These are phyloP conservation scores for Acipenser oxyrinchus DNA, from an alignment of 2,797 vertebrate genomes.

Conservation along the genomic window DNA sequence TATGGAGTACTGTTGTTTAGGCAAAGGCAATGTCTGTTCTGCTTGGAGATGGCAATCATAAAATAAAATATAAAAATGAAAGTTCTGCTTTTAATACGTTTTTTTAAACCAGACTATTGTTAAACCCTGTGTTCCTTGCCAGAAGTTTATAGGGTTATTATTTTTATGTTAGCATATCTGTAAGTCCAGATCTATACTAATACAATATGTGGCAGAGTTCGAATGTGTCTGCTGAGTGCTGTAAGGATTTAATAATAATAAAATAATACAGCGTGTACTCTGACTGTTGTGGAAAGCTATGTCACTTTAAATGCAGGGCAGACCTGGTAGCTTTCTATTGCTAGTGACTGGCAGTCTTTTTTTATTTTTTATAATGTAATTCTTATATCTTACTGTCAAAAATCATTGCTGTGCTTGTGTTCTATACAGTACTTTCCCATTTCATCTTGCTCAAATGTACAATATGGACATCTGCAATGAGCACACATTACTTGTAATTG, in stretches of 20 bases:
- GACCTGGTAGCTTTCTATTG: constrained; percentile 9
- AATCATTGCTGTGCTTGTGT: background rate
- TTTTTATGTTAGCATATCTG: too few species aligned
- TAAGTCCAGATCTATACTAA: background rate
- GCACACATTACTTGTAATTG: constrained; percentile 62
- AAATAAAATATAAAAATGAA: too few species aligned
- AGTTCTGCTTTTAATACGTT: too few species aligned
- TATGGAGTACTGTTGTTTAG: too few species aligned
- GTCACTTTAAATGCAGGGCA: background rate
- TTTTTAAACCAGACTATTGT: too few species aligned
- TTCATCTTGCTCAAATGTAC: constrained; percentile 45
- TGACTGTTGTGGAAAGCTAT: background rate
- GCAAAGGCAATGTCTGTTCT: too few species aligned
- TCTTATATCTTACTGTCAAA: constrained; percentile 19
- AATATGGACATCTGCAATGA: constrained; percentile 55
- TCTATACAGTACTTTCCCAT: constrained; percentile 37
- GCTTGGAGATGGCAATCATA: too few species aligned
- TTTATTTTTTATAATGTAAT: constrained; percentile 12
- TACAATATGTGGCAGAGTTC: background rate
- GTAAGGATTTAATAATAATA: background rate
- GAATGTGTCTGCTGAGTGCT: background rate
- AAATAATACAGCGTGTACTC: background rate
- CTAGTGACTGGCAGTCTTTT: constrained; percentile 11
- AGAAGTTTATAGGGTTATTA: too few species aligned
- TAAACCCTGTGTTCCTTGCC: too few species aligned